A percentile compares a stretch with the other conserved stretches of the same genome.
phyloP scores from a whole-genome alignment of 2,888 invertebrate genomes.

The Diarsia dahlii region DNA sequence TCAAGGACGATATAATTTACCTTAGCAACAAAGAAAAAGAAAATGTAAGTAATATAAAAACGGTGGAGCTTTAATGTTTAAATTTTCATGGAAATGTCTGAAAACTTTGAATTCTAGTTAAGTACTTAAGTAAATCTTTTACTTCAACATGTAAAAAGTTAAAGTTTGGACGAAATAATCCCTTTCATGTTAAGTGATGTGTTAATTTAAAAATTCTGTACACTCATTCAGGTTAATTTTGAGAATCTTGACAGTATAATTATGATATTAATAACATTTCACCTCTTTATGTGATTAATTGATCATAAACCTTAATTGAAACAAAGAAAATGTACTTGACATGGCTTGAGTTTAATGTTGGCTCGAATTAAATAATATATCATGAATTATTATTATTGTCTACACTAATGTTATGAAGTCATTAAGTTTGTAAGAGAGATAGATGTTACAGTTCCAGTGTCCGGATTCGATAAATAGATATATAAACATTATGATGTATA shows the following conservation, averaged over 20 bases:
- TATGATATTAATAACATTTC: slow-evolving; percentile 1
- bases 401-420: no score
- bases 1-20: background rate
- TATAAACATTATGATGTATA: background rate
- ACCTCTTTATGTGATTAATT: background rate
- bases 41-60: background rate
- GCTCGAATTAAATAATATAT: background rate
- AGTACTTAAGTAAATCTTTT: slow-evolving; percentile 6
- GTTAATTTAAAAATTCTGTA: slow-evolving; percentile 8
- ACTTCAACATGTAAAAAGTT: background rate
- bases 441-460: no score
- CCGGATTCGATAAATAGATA: no score
- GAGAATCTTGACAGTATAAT: background rate
- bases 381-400: no score
- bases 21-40: background rate
- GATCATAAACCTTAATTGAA: background rate
- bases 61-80: background rate
- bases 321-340: background rate
- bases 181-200: slow-evolving; percentile 12
- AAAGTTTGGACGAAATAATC: slow-evolving; percentile 9
- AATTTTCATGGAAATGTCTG: slow-evolving; percentile 20
- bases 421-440: no score
- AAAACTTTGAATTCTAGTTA: slow-evolving; percentile 15
- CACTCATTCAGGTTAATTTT: background rate
- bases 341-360: background rate